Conservation (phyloP, 2,888 invertebrate species). For the Thymelicus sylvestris region DNA sequence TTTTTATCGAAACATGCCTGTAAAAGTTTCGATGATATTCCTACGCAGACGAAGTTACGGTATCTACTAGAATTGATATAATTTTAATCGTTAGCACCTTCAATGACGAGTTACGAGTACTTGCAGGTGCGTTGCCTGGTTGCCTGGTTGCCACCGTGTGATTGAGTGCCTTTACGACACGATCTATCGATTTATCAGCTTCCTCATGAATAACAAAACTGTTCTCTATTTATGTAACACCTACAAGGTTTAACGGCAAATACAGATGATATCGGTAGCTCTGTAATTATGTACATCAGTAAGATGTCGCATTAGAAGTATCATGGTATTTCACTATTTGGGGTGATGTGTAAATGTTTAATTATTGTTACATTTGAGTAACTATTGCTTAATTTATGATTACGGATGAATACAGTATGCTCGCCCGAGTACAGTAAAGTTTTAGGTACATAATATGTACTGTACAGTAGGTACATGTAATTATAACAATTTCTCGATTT, state of each 20-base stretch:
- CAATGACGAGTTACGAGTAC: not conserved
- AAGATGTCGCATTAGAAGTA: no score
- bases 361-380: no score
- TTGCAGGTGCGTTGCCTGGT: not conserved
- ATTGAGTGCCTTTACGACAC: not conserved
- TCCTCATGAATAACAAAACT: constrained; percentile 8
- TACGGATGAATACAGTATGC: no score
- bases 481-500: no score
- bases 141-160: not conserved
- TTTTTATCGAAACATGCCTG: no score
- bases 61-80: not conserved
- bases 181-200: constrained; percentile 6
- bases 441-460: no score
- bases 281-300: not conserved
- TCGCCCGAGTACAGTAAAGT: no score
- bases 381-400: no score
- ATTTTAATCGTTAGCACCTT: not conserved
- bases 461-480: no score
- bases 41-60: no score
- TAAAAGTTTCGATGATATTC: not conserved
- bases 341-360: no score
- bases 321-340: no score
- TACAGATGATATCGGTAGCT: not conserved
- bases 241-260: not conserved
- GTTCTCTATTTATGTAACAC: not conserved